Evolutionary conservation across 2,113 vertebrate species (phyloP), one percentile per base, ranked within the genome.

Genomic region (Nettapus auritus): DNA sequence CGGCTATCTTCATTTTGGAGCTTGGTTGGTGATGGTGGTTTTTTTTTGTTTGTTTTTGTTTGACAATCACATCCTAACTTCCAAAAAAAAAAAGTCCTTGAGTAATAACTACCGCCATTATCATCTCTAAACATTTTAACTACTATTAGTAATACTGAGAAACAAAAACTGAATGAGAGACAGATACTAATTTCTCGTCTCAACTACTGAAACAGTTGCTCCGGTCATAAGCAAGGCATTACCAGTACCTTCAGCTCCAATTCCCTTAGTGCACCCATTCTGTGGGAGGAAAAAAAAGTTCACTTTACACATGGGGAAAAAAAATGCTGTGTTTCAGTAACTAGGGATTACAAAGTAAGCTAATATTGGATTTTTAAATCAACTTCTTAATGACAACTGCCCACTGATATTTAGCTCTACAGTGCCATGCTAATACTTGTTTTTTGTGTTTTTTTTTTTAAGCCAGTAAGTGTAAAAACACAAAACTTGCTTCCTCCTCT

Each of bases 361-460:
- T 29, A 20, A 75, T 59, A 2, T 33, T 36, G 0, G 0, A 21
- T 36, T 17, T 82, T 85, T 9, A 26, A 59, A 82, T 23, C 15
- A 44, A 23, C 8, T 40, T 63, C 33, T 38, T 50, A 33, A 31
- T 40, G 9, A 31, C 60, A 60, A 34, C 29, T 64, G 42, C 8
- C 16, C n/a, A 40, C 42, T 19, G 68, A 33, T 3, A 4, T 64
- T 38, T 38, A 79, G 28, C 8, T 80, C 34, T 46, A 29, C 4
- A 82, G 31, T 55, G n/a, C 21, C 16, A 6, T 19, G 33, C 19
- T 31, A 31, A 66, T 44, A 44, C 9, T 21, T 56, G n/a, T n/a
- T n/a, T n/a, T n/a, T n/a, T n/a, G n/a, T 21, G 38, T 14, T 13
- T 36, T 80, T 13, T 36, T 80, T 50, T 55, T 15, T 7, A 66